Percentiles rank a stretch among this genome's conserved stretches.
Evolutionary conservation across 2,797 vertebrate genomes (phyloP).

Genomic region (Oreochromis mossambicus): DNA sequence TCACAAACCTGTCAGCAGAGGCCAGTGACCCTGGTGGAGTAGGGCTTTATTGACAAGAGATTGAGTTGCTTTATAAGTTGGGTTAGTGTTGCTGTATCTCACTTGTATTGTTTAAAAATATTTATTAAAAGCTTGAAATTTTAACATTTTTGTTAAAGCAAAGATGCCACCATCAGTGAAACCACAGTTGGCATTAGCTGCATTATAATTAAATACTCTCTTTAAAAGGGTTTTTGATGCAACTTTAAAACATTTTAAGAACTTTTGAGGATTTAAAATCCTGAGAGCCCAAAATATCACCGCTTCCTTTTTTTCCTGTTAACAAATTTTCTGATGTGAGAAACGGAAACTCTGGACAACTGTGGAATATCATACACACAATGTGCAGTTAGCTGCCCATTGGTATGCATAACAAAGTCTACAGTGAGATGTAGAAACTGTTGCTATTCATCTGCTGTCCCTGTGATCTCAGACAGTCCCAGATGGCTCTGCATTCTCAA

Average conservation of each 20-base stretch:
- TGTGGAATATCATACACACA: conserved; percentile 27
- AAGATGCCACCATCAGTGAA: neutral
- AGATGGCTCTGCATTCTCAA: conserved; percentile 57
- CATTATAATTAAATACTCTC: neutral
- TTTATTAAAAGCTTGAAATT: neutral
- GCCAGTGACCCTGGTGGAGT: neutral
- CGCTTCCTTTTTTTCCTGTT: conserved; percentile 4
- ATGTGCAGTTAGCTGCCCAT: conserved; percentile 40
- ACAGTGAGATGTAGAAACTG: conserved; percentile 54
- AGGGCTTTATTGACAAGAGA: neutral
- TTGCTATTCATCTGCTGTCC: conserved; percentile 61
- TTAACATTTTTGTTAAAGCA: neutral
- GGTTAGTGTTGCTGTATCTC: neutral
- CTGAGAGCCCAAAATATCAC: neutral
- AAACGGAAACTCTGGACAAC: conserved; percentile 31
- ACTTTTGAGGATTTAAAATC: neutral
- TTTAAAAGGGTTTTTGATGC: neutral
- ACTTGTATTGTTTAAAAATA: neutral
- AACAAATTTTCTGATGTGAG: conserved; percentile 32
- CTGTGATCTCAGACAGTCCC: conserved; percentile 62
- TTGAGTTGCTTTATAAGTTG: neutral
- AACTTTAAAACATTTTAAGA: neutral
- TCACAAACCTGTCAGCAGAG: neutral
- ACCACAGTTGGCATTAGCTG: neutral
- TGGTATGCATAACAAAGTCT: conserved; percentile 58